Percentiles rank a stretch among this genome's conserved stretches.
These are phyloP conservation scores for Onychomys arenicola DNA, from an alignment of 2,797 vertebrate species.

Conservation along the genomic window DNA sequence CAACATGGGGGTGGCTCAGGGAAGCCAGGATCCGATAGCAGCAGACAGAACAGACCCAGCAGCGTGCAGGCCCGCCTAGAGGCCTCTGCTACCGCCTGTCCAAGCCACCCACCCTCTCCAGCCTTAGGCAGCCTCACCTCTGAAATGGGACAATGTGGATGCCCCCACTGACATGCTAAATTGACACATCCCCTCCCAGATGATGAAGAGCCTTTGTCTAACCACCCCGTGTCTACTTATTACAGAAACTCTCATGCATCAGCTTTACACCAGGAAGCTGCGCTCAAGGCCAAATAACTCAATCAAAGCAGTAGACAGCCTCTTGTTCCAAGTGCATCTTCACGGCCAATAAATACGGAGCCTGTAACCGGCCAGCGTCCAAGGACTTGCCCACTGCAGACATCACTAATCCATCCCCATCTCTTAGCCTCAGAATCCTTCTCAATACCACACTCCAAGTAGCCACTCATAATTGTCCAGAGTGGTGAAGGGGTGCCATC, in stretches of 20 bases:
- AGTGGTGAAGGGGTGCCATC: not conserved
- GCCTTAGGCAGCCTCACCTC: conserved; percentile 50
- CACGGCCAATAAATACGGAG: rapidly evolving
- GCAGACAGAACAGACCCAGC: conserved; percentile 58
- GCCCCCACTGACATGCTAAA: not conserved
- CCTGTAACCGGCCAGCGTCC: not conserved
- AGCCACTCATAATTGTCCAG: not conserved
- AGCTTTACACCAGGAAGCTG: not conserved
- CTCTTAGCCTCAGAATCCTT: conserved; percentile 29
- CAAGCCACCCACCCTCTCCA: not conserved
- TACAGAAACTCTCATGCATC: not conserved
- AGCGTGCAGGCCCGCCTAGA: conserved; percentile 10
- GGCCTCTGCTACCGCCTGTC: not conserved
- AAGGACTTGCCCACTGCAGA: not conserved
- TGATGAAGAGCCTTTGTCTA: not conserved
- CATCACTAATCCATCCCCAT: not conserved
- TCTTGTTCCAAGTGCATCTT: not conserved
- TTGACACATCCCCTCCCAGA: not conserved
- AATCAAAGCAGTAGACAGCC: not conserved
- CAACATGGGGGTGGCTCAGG: conserved; percentile 16
- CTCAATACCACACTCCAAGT: not conserved
- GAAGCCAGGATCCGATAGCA: conserved; percentile 47
- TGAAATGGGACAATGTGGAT: not conserved
- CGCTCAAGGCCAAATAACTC: conserved; percentile 24
- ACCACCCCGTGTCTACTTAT: not conserved